phyloP scores from a whole-genome alignment of 2,113 vertebrate genomes.

The Henicopernis longicauda region DNA sequence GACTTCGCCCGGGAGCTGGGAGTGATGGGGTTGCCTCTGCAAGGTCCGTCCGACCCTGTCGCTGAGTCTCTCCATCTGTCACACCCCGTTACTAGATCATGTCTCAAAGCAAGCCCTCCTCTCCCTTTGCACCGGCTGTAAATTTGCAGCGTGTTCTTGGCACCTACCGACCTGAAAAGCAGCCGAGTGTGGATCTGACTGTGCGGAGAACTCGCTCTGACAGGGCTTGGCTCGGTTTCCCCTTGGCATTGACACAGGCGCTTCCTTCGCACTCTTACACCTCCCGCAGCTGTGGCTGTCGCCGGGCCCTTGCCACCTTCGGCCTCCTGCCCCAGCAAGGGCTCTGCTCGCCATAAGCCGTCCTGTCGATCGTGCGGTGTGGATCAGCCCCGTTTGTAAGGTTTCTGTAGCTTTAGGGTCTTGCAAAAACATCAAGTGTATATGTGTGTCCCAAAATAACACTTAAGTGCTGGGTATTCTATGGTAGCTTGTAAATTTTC shows the following conservation, averaged over 20 bases:
- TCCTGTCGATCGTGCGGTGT: rapidly evolving
- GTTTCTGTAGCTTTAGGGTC: neutral
- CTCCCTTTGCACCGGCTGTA: neutral
- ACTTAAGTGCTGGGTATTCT: neutral
- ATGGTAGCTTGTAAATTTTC: neutral
- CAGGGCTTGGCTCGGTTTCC: neutral
- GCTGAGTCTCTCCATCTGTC: neutral
- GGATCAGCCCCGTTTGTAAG: rapidly evolving
- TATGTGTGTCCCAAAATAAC: rapidly evolving
- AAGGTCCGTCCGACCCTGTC: rapidly evolving
- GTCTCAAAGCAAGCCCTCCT: neutral
- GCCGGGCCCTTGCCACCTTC: neutral
- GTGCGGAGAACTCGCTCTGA: neutral
- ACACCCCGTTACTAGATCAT: neutral
- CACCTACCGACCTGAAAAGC: neutral
- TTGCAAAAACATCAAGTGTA: too few species aligned
- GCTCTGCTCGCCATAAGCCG: rapidly evolving
- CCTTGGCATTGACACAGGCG: neutral
- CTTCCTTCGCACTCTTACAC: neutral
- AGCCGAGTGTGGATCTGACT: neutral
- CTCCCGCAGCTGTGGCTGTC: neutral
- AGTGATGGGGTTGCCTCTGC: rapidly evolving
- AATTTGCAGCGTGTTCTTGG: neutral
- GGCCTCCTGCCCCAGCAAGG: neutral
- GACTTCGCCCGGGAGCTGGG: neutral